Evolutionary conservation across 2,797 vertebrate species (phyloP).

Genomic region (Lycodopsis pacificus): DNA sequence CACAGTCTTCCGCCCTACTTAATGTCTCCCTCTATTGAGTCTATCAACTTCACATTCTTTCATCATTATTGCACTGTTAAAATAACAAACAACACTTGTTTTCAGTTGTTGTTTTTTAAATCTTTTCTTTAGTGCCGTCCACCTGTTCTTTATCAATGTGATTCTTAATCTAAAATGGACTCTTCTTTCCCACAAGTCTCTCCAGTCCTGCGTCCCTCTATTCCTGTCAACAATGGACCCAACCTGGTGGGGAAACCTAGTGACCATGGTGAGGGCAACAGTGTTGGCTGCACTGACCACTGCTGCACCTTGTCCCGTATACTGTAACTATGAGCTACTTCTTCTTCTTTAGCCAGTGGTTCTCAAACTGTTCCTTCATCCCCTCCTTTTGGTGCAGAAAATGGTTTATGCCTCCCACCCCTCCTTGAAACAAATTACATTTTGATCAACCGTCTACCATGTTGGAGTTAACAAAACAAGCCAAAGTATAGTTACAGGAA

Average conservation of each 20-base stretch:
- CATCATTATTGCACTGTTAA: conserved; percentile 40
- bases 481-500: not conserved
- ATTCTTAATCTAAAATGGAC: conserved; percentile 48
- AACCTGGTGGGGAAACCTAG: conserved; percentile 80
- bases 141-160: conserved; percentile 42
- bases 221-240: conserved; percentile 67
- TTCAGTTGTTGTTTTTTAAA: conserved; percentile 52
- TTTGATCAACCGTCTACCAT: not conserved
- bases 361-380: conserved; percentile 1
- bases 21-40: conserved; percentile 24
- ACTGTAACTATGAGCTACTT: conserved; percentile 3
- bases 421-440: not conserved
- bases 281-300: conserved; percentile 24
- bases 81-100: conserved; percentile 57
- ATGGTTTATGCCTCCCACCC: not conserved
- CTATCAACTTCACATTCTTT: conserved; percentile 33
- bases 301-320: conserved; percentile 20
- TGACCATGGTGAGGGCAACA: conserved; percentile 76
- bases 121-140: conserved; percentile 33
- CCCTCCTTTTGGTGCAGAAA: not conserved
- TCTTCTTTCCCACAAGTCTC: conserved; percentile 67
- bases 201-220: conserved; percentile 51
- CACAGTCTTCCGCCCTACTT: conserved; percentile 27
- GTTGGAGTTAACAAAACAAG: not conserved
- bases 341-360: not conserved